Percentiles rank a stretch among this genome's conserved stretches.
Evolutionary conservation across 2,797 vertebrate species (phyloP).

Genomic region (Menidia menidia): DNA sequence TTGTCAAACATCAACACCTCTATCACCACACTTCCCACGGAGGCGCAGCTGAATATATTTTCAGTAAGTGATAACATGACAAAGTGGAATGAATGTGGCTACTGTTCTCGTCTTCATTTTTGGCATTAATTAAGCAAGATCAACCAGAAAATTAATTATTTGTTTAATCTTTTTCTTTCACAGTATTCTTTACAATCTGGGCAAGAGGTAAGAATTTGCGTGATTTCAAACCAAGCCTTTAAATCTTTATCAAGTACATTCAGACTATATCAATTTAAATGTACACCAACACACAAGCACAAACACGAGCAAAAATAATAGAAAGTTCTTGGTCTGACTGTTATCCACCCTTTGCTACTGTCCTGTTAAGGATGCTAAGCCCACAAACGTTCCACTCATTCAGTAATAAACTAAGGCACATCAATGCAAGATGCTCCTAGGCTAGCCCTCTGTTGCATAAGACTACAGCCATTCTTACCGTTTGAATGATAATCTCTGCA

Average conservation of each 20-base stretch:
- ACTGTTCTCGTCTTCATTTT: background rate
- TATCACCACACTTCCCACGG: fast-evolving
- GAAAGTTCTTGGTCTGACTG: background rate
- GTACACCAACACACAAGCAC: background rate
- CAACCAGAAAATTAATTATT: background rate
- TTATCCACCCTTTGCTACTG: constrained; percentile 22
- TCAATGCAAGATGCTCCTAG: background rate
- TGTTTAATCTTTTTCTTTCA: constrained; percentile 9
- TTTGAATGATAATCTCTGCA: no score
- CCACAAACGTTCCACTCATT: constrained; percentile 22
- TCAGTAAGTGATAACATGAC: constrained; percentile 13
- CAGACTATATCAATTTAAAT: background rate
- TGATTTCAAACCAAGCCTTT: background rate
- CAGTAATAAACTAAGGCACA: constrained; percentile 3
- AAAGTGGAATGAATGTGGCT: background rate
- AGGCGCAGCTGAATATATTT: background rate
- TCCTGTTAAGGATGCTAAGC: constrained; percentile 14
- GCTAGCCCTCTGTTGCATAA: background rate
- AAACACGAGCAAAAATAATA: background rate
- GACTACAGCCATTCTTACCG: no score
- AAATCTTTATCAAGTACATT: constrained; percentile 8
- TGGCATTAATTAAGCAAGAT: background rate
- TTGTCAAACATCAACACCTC: fast-evolving
- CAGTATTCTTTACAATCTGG: constrained; percentile 57
- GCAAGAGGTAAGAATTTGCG: constrained; percentile 55